phyloP scores from a whole-genome alignment of 2,797 vertebrate genomes.

The Rhinichthys osculus region DNA sequence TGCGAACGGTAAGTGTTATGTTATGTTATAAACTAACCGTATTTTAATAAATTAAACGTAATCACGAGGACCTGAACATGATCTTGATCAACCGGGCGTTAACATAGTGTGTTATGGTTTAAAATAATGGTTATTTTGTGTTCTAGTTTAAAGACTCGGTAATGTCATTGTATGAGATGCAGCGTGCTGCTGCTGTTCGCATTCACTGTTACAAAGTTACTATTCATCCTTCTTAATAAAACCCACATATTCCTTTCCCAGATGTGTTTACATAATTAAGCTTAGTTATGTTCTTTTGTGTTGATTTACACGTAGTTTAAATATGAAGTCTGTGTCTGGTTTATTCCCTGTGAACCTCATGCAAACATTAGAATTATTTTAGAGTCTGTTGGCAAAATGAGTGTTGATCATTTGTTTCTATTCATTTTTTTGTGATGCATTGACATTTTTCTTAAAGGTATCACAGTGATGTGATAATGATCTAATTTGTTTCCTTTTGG shows the following conservation, averaged over 20 bases:
- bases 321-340: neutral
- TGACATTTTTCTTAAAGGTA: neutral
- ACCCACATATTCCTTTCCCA: neutral
- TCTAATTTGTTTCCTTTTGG: neutral
- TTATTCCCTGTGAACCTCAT: neutral
- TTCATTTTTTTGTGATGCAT: rapidly evolving
- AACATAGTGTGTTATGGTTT: neutral
- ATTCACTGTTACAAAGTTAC: neutral
- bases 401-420: neutral
- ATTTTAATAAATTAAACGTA: neutral
- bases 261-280: neutral
- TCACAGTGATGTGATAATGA: neutral
- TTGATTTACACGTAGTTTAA: neutral
- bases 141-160: neutral
- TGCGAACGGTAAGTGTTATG: conserved; percentile 67
- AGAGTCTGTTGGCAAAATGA: neutral
- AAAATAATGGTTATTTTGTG: neutral
- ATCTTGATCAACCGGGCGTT: neutral
- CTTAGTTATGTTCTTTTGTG: neutral
- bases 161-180: neutral
- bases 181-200: neutral
- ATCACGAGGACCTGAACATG: too few relatives aligned
- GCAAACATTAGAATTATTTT: neutral
- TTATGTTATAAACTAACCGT: rapidly evolving
- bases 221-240: neutral